Evolutionary conservation across 37 sponge, comb jelly and placozoan species (phyloP).

Genomic region (Diacarnus erythraeanus): DNA sequence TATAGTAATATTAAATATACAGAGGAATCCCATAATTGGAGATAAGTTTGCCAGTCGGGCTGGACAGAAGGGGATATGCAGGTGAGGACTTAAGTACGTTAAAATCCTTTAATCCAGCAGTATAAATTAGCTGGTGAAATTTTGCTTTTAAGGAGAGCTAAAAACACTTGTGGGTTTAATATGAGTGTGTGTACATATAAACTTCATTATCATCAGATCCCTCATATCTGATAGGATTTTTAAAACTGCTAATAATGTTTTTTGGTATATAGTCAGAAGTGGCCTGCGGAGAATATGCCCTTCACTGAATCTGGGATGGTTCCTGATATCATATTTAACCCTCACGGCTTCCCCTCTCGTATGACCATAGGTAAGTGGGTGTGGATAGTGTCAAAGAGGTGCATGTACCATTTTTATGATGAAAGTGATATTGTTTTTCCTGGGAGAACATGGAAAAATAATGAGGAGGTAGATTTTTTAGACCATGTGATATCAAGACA

Average conservation of each 20-base stretch:
- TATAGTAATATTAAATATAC: no score
- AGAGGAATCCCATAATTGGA: constrained; percentile 93
- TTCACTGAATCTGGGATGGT: constrained; percentile 96
- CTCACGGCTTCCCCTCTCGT: constrained; percentile 98
- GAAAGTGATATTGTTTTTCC: no score
- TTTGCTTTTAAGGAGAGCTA: no score
- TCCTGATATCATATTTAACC: constrained; percentile 99
- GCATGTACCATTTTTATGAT: no score
- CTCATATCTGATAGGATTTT: neutral
- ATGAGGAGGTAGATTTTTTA: no score
- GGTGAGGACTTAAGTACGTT: constrained; percentile 24
- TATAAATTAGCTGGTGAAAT: no score
- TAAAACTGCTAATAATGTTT: neutral
- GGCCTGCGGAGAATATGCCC: constrained; percentile 96
- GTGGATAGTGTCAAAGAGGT: no score
- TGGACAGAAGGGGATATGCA: constrained; percentile 99
- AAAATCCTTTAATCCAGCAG: no score
- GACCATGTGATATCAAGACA: no score
- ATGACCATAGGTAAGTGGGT: constrained; percentile 92
- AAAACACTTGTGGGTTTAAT: no score
- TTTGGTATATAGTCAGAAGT: constrained; percentile 85
- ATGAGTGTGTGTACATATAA: neutral
- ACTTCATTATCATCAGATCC: neutral
- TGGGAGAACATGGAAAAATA: no score
- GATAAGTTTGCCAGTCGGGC: constrained; percentile 98